Evolutionary conservation across 2,113 vertebrate genomes (phyloP), one percentile per base, ranked within the genome.

Genomic region (Dunckerocampus dactyliophorus): DNA sequence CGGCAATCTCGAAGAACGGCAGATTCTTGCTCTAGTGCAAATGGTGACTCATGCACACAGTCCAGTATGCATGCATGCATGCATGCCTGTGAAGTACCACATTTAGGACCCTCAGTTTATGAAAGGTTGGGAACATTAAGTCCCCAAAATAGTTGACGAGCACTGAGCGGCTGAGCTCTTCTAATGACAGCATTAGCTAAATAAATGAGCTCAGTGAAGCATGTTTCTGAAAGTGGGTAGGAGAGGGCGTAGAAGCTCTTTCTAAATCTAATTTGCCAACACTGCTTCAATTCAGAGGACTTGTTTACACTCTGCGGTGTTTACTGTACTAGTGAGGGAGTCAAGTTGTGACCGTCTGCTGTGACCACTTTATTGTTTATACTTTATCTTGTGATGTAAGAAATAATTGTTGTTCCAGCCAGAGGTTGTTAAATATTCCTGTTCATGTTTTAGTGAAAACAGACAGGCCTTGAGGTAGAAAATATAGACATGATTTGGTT

Each of bases 1-100:
- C 49, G 0, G 69, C 49, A 4, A 57, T 51, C 37, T 58, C 14
- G 50, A 69, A 77, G 66, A 82, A 77, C 47, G 71, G 60, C 0
- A 6, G 21, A 48, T 45, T 76, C 62, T 78, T 55, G 53, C 57
- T 63, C 47, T 47, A 46, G 20, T 58, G 50, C 37, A 60, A 66
- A 73, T 7, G 1, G 43, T 49, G 47, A 65, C 56, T 63, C 51
- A 62, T 69, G 63, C 65, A 82, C 60, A 69, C 31, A 37, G 8
- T 55, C 54, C 61, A 39, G 65, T 37, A 16, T n/a, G 48, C 73
- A 71, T 83, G 79, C 81, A 78, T 79, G 65, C 31, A 16, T n/a
- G 48, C 73, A 71, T 83, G 79, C 81, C 80, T 79, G 78, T 66
- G 76, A 77, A 69, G 71, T 80, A 74, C 51, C 53, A 19, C 43